A percentile compares a stretch with the other conserved stretches of the same genome.
phyloP scores from a whole-genome alignment of 2,888 invertebrate species.

The Protonemura montana region DNA sequence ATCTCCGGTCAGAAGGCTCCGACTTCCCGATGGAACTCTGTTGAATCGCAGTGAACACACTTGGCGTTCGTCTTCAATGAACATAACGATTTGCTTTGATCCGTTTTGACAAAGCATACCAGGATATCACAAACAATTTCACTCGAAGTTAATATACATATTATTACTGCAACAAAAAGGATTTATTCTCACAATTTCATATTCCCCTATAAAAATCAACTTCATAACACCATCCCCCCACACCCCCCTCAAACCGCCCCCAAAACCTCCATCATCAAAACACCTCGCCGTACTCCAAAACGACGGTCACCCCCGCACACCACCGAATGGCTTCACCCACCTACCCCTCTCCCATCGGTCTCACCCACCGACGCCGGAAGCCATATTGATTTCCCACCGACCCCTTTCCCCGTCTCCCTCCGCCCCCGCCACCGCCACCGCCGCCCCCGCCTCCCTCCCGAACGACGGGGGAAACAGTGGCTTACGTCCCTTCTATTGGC shows the following conservation, averaged over 20 bases:
- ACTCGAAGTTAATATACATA: no score
- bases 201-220: no score
- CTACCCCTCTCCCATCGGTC: conserved; percentile 61
- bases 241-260: neutral
- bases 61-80: no score
- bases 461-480: neutral
- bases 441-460: neutral
- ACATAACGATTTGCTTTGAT: no score
- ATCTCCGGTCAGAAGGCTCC: no score
- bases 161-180: no score
- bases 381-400: conserved; percentile 60
- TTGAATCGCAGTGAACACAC: no score
- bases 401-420: conserved; percentile 13
- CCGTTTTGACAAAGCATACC: no score
- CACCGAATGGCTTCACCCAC: neutral
- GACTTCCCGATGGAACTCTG: no score
- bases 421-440: conserved; percentile 45
- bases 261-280: neutral
- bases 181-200: no score
- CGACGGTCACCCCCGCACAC: neutral
- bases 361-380: conserved; percentile 60
- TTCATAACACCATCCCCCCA: neutral
- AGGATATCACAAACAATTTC: no score
- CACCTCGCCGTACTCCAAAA: neutral
- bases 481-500: neutral